Percentiles rank a stretch among this genome's conserved stretches.
These are phyloP conservation scores for Zoanthus gigantus DNA, from an alignment of 92 coral and sea anemone genomes.

Conservation along the genomic window DNA sequence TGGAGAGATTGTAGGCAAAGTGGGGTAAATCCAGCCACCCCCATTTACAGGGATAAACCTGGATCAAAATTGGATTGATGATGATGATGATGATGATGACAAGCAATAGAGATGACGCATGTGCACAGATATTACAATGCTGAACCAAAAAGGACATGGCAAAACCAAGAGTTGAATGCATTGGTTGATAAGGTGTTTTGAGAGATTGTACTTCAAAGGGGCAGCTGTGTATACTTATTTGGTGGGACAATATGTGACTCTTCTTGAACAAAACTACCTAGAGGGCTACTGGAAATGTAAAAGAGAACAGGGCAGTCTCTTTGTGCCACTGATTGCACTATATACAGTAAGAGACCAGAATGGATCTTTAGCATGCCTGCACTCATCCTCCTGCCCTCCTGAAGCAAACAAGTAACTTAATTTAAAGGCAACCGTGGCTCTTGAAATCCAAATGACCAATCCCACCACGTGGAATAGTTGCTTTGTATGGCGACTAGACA, in stretches of 20 bases:
- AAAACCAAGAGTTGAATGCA: neutral
- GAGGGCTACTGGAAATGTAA: neutral
- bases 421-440: too few species aligned
- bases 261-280: constrained; percentile 3
- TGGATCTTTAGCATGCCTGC: neutral
- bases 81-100: too few species aligned
- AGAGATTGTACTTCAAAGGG: neutral
- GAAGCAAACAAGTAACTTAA: too few species aligned
- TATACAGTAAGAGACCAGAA: neutral
- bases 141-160: neutral
- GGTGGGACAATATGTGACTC: neutral
- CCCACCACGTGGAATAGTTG: too few species aligned
- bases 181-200: neutral
- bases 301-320: neutral
- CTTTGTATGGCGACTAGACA: too few species aligned
- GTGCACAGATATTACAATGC: neutral
- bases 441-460: too few species aligned
- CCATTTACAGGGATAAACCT: too few species aligned
- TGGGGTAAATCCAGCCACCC: too few species aligned
- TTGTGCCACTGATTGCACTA: constrained; percentile 1
- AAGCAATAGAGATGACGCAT: neutral
- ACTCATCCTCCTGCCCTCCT: too few species aligned
- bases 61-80: too few species aligned
- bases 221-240: neutral
- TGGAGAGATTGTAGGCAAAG: too few species aligned